Evolutionary conservation across 2,888 invertebrate species (phyloP).

Genomic region (Idaea biselata): DNA sequence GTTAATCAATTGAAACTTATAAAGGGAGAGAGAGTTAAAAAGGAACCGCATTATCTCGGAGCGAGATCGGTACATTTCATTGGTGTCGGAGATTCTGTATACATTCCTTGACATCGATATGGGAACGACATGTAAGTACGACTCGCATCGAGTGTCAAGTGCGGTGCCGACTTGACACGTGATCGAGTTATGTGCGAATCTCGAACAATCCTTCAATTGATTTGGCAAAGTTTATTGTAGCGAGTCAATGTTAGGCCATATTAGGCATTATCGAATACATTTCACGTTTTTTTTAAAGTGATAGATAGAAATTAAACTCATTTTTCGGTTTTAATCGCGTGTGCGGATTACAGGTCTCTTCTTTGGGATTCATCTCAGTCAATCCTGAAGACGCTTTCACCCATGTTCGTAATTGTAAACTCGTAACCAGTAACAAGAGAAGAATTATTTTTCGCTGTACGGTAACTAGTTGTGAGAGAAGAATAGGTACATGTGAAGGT

Average conservation of each 20-base stretch:
- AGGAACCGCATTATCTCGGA: background rate
- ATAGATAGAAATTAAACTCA: no score
- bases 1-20: background rate
- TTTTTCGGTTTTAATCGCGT: no score
- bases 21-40: background rate
- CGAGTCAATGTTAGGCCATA: conserved; percentile 52
- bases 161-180: conserved; percentile 31
- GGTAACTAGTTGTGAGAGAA: no score
- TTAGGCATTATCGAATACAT: conserved; percentile 15
- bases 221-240: conserved; percentile 57
- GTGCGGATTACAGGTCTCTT: no score
- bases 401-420: no score
- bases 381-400: no score
- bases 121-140: background rate
- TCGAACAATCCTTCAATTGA: conserved; percentile 56
- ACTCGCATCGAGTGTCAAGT: conserved; percentile 27
- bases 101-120: conserved; percentile 3
- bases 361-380: no score
- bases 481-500: no score
- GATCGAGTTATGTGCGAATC: conserved; percentile 36
- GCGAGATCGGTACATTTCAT: conserved; percentile 3
- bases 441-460: no score
- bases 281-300: no score
- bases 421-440: no score
- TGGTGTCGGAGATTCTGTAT: conserved; percentile 1